phyloP scores from a whole-genome alignment of 2,797 vertebrate species.

The Muraenolepis orangiensis region DNA sequence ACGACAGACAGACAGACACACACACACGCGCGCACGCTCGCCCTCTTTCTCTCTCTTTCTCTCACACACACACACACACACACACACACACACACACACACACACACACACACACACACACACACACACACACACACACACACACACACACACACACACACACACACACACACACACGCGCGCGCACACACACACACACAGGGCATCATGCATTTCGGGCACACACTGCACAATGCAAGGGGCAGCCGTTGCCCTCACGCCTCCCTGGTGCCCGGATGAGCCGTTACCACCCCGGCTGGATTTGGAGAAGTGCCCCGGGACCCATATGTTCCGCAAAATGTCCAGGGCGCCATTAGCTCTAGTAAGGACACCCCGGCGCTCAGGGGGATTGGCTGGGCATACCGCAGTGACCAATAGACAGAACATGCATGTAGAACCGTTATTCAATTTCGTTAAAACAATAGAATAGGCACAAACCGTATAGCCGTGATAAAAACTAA shows the following conservation, averaged over 20 bases:
- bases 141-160: not conserved
- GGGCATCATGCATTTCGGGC: not conserved
- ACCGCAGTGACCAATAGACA: conserved; percentile 23
- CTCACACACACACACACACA: conserved; percentile 2
- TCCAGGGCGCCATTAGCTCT: conserved; percentile 54
- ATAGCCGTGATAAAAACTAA: no score
- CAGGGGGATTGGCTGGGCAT: conserved; percentile 9
- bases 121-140: conserved; percentile 3
- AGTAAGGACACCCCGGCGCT: conserved; percentile 31
- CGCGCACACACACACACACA: not conserved
- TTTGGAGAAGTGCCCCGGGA: conserved; percentile 69
- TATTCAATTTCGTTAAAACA: not conserved
- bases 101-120: conserved; percentile 9
- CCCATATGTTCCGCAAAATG: conserved; percentile 72
- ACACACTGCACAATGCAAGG: conserved; percentile 32
- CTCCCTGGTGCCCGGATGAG: conserved; percentile 37
- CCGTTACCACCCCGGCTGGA: conserved; percentile 58
- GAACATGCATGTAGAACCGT: not conserved
- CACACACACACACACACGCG: not conserved
- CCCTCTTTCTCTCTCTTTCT: not conserved
- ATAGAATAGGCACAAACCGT: no score
- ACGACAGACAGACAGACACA: not conserved
- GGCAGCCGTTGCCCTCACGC: conserved; percentile 39
- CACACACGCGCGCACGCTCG: not conserved
- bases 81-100: conserved; percentile 7